Evolutionary conservation across 2,888 invertebrate genomes (phyloP), one percentile per base, ranked within the genome.

Genomic region (Drosophila putrida): DNA sequence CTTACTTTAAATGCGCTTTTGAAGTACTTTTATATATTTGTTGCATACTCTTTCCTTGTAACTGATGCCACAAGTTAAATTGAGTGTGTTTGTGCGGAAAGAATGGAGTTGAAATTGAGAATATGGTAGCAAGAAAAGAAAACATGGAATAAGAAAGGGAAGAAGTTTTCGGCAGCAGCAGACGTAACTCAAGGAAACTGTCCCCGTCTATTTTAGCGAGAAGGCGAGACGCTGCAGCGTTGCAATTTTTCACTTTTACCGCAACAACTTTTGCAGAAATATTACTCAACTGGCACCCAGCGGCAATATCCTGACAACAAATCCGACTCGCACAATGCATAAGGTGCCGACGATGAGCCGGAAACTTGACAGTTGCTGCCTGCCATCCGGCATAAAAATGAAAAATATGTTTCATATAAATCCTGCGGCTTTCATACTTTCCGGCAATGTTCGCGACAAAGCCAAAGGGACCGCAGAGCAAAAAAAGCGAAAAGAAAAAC

Each of bases 211-310:
- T 46, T 44, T 54, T 33, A 25, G 54, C 33, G 27, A 28, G 41
- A 15, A 33, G 61, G 9, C 46, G n/a, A 20, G 31, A 8, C 61
- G 43, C 39, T 43, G 51, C 39, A 38, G 65, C 75, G 67, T 63
- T 67, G 83, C 83, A 80, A 83, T 83, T 88, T 88, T 88, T 88
- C 83, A 83, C 86, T 88, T 86, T 86, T 86, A 86, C 88, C 88
- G 88, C 83, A 75, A 83, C 88, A 78, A 83, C 88, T 88, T 83
- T 83, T 83, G 68, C 86, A 78, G 75, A 86, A 88, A 83, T 83
- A 83, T 83, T 80, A 86, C 81, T 86, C 80, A 72, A 68, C 59
- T 50, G 53, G 47, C 53, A 60, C 58, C 88, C 82, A 71, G 61
- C 59, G 78, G 86, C 83, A 71, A 88, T 86, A 82, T 86, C 66